phyloP scores from a whole-genome alignment of 2,113 vertebrate species.

The Hiodon alosoides region DNA sequence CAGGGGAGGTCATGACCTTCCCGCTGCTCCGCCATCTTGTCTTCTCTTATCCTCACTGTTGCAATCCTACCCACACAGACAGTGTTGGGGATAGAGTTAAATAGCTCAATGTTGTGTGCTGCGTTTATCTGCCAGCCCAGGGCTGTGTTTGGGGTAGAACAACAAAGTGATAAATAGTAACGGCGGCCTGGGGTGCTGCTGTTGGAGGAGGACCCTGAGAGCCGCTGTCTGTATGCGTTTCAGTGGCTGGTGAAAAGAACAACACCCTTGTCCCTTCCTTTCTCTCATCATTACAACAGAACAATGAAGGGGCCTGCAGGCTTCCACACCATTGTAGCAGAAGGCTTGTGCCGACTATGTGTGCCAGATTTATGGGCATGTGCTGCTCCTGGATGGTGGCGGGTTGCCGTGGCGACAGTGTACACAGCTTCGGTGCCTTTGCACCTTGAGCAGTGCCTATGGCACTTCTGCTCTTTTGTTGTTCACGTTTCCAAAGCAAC shows the following conservation, averaged over 20 bases:
- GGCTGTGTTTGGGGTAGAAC: constrained; percentile 45
- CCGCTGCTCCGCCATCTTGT: constrained; percentile 23
- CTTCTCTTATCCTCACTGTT: neutral
- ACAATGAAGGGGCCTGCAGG: constrained; percentile 61
- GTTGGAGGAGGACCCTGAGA: constrained; percentile 22
- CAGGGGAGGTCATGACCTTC: constrained; percentile 40
- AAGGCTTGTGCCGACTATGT: constrained; percentile 68
- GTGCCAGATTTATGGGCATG: constrained; percentile 80
- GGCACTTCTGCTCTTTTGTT: constrained; percentile 71
- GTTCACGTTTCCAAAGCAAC: constrained; percentile 74
- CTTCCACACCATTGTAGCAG: constrained; percentile 53
- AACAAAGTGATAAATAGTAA: constrained; percentile 41
- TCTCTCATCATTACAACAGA: constrained; percentile 68
- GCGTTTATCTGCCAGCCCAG: constrained; percentile 41
- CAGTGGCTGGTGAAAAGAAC: constrained; percentile 20
- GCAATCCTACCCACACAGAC: constrained; percentile 4
- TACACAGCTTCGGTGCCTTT: constrained; percentile 74
- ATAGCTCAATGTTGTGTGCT: constrained; percentile 22
- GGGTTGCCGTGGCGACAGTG: constrained; percentile 76
- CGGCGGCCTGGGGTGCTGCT: constrained; percentile 26
- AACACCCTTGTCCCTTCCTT: constrained; percentile 55
- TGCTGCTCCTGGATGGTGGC: constrained; percentile 69
- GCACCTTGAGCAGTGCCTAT: constrained; percentile 69
- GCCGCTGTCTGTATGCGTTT: constrained; percentile 11
- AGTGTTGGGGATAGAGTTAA: neutral